Evolutionary conservation across 2,888 invertebrate genomes (phyloP).

Genomic region (Tachina lurida): DNA sequence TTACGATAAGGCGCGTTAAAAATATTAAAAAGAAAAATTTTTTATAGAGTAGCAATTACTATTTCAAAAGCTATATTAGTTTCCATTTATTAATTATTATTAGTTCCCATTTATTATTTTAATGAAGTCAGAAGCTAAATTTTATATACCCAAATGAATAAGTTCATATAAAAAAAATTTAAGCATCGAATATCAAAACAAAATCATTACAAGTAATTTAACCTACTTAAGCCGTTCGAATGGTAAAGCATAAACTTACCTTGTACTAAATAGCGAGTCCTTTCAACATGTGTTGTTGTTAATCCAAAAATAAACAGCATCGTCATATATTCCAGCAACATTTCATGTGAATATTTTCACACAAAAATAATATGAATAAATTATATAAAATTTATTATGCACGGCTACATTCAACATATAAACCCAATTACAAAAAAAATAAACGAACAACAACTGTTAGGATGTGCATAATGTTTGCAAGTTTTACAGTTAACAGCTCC

Average conservation of each 20-base stretch:
- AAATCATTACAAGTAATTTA: too few relatives aligned
- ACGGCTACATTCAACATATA: conserved; percentile 54
- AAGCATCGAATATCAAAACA: too few relatives aligned
- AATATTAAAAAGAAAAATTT: too few relatives aligned
- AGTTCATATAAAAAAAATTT: too few relatives aligned
- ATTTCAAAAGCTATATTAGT: too few relatives aligned
- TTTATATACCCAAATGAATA: too few relatives aligned
- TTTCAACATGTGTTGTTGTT: conserved; percentile 80
- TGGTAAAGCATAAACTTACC: conserved; percentile 74
- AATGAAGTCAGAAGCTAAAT: too few relatives aligned
- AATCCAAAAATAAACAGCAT: conserved; percentile 82
- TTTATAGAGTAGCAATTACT: too few relatives aligned
- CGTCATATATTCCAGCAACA: conserved; percentile 83
- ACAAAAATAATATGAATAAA: conserved; percentile 59
- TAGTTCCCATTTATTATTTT: too few relatives aligned
- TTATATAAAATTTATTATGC: conserved; percentile 57
- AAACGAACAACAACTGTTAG: background rate
- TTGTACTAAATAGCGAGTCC: conserved; percentile 76
- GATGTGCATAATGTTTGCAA: background rate
- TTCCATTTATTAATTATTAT: too few relatives aligned
- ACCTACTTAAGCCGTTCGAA: too few relatives aligned
- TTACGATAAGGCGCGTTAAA: too few relatives aligned
- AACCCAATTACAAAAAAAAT: background rate
- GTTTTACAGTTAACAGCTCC: background rate
- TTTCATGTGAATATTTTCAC: conserved; percentile 81